These are phyloP conservation scores for Littorina saxatilis DNA, from an alignment of 1,140 invertebrate species.

Conservation along the genomic window DNA sequence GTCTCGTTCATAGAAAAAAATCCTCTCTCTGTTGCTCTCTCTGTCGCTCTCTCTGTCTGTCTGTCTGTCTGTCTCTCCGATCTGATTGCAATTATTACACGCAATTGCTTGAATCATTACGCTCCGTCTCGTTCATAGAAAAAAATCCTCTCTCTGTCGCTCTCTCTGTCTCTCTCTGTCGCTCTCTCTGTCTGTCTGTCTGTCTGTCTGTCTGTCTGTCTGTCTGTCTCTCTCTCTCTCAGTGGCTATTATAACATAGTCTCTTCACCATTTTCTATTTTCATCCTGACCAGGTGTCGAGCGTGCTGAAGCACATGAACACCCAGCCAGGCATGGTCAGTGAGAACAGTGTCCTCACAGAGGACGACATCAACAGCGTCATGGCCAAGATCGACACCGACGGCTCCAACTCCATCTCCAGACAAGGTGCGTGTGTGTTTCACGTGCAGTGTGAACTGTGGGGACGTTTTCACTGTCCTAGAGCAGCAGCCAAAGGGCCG, in stretches of 20 bases:
- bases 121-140: not conserved
- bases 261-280: too few species aligned
- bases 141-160: too few species aligned
- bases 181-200: constrained; percentile 2
- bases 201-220: not conserved
- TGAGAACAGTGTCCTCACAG: constrained; percentile 7
- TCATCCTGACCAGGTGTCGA: not conserved
- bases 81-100: too few species aligned
- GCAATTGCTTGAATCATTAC: too few species aligned
- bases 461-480: not conserved
- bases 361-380: not conserved
- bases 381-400: not conserved
- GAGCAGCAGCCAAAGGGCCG: too few species aligned
- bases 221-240: not conserved
- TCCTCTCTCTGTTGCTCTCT: too few species aligned
- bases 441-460: not conserved
- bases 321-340: not conserved
- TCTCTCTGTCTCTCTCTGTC: constrained; percentile 7
- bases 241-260: not conserved
- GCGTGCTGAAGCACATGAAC: not conserved
- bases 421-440: not conserved
- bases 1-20: too few species aligned
- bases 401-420: not conserved
- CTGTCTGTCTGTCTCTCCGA: too few species aligned
- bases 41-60: too few species aligned